These are phyloP conservation scores for Galeruca laticollis DNA, from an alignment of 2,888 invertebrate species.

Conservation along the genomic window DNA sequence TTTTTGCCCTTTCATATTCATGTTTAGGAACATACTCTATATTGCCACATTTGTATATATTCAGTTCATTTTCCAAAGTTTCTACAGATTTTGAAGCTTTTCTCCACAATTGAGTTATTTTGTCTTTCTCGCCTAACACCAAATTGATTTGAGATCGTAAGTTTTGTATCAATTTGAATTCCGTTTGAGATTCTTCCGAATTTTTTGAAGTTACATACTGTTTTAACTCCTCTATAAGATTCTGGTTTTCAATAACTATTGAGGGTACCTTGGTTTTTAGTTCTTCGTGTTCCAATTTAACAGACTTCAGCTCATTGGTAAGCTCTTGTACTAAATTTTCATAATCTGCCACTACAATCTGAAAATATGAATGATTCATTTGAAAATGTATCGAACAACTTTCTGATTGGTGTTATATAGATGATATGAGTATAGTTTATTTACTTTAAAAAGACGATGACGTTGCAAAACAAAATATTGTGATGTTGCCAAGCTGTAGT, in stretches of 20 bases:
- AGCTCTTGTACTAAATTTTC: conserved; percentile 53
- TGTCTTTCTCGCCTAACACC: conserved; percentile 73
- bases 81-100: conserved; percentile 76
- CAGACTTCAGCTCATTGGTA: conserved; percentile 50
- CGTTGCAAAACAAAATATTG: too few relatives aligned
- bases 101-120: conserved; percentile 75
- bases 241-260: conserved; percentile 53
- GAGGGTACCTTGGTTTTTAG: conserved; percentile 47
- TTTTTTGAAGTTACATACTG: conserved; percentile 33
- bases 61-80: conserved; percentile 76
- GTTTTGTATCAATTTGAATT: conserved; percentile 52
- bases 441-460: too few relatives aligned
- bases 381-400: too few relatives aligned
- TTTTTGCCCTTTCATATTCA: conserved; percentile 54
- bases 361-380: conserved; percentile 22
- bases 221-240: conserved; percentile 45
- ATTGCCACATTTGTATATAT: conserved; percentile 66
- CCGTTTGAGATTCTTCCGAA: conserved; percentile 21
- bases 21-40: conserved; percentile 59
- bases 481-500: too few relatives aligned
- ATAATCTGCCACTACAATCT: conserved; percentile 51
- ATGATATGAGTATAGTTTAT: too few relatives aligned
- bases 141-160: conserved; percentile 53
- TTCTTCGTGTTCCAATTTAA: conserved; percentile 52
- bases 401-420: too few relatives aligned